Percentiles rank a stretch among this genome's conserved stretches.
These are phyloP conservation scores for Genyomyrus donnyi DNA, from an alignment of 2,113 vertebrate species.

Conservation along the genomic window DNA sequence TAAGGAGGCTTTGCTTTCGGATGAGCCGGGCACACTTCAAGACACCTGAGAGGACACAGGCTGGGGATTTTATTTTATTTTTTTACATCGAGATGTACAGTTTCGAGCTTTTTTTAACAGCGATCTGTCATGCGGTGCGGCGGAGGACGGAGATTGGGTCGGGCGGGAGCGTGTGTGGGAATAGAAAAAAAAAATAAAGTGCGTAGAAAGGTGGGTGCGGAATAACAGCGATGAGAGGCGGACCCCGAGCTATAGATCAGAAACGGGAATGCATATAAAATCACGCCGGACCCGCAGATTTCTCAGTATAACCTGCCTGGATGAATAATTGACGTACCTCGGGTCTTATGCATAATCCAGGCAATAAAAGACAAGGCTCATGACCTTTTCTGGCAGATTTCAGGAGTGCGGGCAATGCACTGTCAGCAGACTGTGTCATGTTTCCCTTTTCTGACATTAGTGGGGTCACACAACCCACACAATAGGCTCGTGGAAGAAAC, in stretches of 20 bases:
- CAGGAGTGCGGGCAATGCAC: not conserved
- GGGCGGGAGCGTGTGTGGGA: not conserved
- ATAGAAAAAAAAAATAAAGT: not conserved
- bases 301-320: slow-evolving; percentile 33
- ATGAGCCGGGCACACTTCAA: not conserved
- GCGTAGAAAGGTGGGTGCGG: not conserved
- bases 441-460: not conserved
- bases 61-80: not conserved
- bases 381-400: not conserved
- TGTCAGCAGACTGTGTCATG: not conserved
- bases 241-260: not conserved
- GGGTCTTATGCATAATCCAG: not conserved
- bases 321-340: slow-evolving; percentile 22
- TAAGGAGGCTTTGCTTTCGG: not conserved
- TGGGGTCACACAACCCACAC: not conserved
- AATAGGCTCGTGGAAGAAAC: not conserved
- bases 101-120: slow-evolving; percentile 1
- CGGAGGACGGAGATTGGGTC: not conserved
- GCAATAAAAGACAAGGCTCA: not conserved
- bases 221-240: slow-evolving; percentile 17
- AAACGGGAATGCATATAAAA: slow-evolving; percentile 28
- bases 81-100: not conserved
- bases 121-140: not conserved
- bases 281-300: slow-evolving; percentile 29
- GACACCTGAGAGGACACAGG: not conserved